Percentiles rank a stretch among this genome's conserved stretches.
Evolutionary conservation across 2,797 vertebrate genomes (phyloP).

Genomic region (Scolopax bukidnonensis): DNA sequence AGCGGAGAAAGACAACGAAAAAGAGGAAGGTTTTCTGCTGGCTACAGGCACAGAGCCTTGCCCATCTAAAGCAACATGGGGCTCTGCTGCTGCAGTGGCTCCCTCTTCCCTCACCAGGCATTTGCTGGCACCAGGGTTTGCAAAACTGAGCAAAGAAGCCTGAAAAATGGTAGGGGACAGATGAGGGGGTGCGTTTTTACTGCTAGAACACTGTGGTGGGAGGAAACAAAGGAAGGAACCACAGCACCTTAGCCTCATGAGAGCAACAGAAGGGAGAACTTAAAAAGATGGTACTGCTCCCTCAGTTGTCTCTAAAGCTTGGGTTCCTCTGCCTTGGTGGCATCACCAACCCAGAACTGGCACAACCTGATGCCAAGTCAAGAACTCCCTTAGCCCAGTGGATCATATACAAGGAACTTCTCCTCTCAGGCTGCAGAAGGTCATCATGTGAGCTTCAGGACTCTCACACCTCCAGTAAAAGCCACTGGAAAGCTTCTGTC

Average conservation of each 20-base stretch:
- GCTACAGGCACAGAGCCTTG: fast-evolving
- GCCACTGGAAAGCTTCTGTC: not conserved
- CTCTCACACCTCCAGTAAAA: not conserved
- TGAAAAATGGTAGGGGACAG: not conserved
- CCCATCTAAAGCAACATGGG: not conserved
- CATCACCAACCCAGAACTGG: not conserved
- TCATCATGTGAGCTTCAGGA: not conserved
- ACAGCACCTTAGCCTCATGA: not conserved
- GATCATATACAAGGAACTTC: not conserved
- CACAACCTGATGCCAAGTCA: not conserved
- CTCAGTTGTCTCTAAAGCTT: not conserved
- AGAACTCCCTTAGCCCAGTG: not conserved
- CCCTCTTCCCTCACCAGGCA: not conserved
- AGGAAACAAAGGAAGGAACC: not conserved
- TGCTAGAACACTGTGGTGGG: not conserved
- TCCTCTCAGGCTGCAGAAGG: not conserved
- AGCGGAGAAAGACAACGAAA: not conserved
- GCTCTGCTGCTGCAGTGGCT: not conserved
- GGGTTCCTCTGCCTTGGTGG: not conserved
- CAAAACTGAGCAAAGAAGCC: not conserved
- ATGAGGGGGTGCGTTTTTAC: not conserved
- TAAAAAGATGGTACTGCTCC: not conserved
- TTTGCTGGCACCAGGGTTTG: not conserved
- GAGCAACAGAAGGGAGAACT: not conserved
- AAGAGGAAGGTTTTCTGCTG: not conserved